Evolutionary conservation across 2,113 vertebrate genomes (phyloP).

Genomic region (Ammodytes dubius): DNA sequence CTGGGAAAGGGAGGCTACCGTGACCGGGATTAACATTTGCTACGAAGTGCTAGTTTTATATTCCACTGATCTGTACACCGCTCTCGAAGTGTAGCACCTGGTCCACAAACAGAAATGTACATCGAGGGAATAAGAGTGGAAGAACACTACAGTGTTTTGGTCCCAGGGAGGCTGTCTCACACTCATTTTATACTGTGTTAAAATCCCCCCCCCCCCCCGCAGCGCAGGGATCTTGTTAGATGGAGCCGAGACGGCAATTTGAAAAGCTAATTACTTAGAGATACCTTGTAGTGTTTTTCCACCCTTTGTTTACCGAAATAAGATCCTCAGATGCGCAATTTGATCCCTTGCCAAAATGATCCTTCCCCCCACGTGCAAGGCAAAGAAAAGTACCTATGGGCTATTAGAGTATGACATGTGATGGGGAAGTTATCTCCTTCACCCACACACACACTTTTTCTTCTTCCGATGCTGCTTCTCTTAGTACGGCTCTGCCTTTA

Average conservation of each 20-base stretch:
- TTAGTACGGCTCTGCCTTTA: constrained; percentile 94
- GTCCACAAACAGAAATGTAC: constrained; percentile 27
- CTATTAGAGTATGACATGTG: constrained; percentile 44
- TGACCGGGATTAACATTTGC: constrained; percentile 44
- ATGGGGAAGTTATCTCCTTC: constrained; percentile 53
- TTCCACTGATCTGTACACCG: constrained; percentile 31
- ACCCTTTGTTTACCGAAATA: constrained; percentile 49
- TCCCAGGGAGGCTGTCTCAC: constrained; percentile 37
- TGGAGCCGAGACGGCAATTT: constrained; percentile 44
- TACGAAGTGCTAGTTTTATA: constrained; percentile 52
- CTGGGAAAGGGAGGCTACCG: constrained; percentile 31
- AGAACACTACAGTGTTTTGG: constrained; percentile 43
- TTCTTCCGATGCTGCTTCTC: constrained; percentile 25
- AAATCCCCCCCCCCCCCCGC: constrained; percentile 21
- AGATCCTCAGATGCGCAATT: constrained; percentile 51
- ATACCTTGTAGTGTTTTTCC: constrained; percentile 46
- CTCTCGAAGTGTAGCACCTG: constrained; percentile 20
- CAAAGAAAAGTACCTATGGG: constrained; percentile 59
- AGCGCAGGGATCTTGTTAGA: constrained; percentile 43
- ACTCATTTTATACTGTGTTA: constrained; percentile 39
- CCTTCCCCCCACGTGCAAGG: constrained; percentile 18
- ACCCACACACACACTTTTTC: constrained; percentile 23
- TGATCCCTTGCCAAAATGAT: constrained; percentile 35
- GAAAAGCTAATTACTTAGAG: constrained; percentile 61
- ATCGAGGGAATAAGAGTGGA: constrained; percentile 39